Conservation (phyloP, 2,113 vertebrate genomes). For the Oncorhynchus nerka region DNA sequence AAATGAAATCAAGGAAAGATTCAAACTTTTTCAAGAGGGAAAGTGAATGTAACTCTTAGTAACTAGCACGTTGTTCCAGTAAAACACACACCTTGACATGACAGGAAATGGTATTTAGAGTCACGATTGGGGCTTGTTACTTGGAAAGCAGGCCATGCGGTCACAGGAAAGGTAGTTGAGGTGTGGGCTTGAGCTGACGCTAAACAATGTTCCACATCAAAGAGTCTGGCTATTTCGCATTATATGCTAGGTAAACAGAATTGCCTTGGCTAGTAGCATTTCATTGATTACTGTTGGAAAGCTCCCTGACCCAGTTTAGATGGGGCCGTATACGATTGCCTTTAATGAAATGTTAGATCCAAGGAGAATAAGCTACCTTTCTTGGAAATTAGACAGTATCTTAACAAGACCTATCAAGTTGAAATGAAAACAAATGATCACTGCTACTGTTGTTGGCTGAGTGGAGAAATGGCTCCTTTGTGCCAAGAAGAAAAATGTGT, state of each 20-base stretch:
- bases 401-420: background rate
- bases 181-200: background rate
- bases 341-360: slow-evolving; percentile 9
- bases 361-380: slow-evolving; percentile 6
- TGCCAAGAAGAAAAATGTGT: background rate
- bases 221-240: background rate
- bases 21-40: background rate
- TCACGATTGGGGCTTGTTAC: background rate
- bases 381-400: background rate
- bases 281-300: background rate
- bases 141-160: background rate
- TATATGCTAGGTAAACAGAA: slow-evolving; percentile 11
- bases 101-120: background rate
- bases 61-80: background rate
- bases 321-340: background rate
- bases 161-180: background rate
- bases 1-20: background rate
- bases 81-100: background rate
- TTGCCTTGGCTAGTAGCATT: background rate
- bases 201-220: background rate
- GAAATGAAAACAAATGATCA: background rate
- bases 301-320: slow-evolving; percentile 41
- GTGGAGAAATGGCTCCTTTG: no score
- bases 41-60: background rate
- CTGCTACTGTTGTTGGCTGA: no score